Evolutionary conservation across 1,140 invertebrate genomes (phyloP).

Genomic region (Oscheius sp.): DNA sequence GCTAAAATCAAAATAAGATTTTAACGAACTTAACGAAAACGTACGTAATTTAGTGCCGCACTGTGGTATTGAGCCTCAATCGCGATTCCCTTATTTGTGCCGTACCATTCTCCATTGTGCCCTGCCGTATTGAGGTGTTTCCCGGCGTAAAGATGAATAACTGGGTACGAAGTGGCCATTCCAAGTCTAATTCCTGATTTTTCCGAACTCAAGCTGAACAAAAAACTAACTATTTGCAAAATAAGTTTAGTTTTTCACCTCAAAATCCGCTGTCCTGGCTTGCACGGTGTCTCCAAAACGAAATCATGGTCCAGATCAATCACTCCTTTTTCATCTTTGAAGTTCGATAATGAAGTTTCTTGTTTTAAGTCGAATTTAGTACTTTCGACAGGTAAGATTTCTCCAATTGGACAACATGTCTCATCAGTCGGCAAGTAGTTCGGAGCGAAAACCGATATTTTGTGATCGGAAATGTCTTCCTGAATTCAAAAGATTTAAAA

Average conservation of each 20-base stretch:
- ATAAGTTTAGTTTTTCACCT: not conserved
- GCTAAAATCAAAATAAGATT: not conserved
- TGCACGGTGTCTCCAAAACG: not conserved
- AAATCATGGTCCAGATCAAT: constrained; percentile 23
- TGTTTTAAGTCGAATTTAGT: not conserved
- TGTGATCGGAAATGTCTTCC: constrained; percentile 8
- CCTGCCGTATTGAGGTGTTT: constrained; percentile 7
- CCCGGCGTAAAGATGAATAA: constrained; percentile 13
- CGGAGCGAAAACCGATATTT: not conserved
- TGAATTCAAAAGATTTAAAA: not conserved
- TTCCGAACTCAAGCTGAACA: constrained; percentile 10
- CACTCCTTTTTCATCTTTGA: not conserved
- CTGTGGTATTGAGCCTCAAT: constrained; percentile 26
- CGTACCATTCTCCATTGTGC: constrained; percentile 18
- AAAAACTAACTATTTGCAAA: not conserved
- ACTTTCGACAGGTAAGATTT: not conserved
- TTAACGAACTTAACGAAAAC: not conserved
- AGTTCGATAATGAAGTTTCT: not conserved
- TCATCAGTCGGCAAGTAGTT: constrained; percentile 15
- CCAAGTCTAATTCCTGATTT: constrained; percentile 22
- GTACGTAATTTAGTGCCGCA: constrained; percentile 20
- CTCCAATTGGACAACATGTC: constrained; percentile 15
- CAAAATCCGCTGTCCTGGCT: not conserved
- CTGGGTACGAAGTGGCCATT: constrained; percentile 15
- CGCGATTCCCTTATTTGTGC: constrained; percentile 8